A percentile compares a stretch with the other conserved stretches of the same genome.
Conservation (phyloP, 2,797 vertebrate species). For the Acomys russatus region DNA sequence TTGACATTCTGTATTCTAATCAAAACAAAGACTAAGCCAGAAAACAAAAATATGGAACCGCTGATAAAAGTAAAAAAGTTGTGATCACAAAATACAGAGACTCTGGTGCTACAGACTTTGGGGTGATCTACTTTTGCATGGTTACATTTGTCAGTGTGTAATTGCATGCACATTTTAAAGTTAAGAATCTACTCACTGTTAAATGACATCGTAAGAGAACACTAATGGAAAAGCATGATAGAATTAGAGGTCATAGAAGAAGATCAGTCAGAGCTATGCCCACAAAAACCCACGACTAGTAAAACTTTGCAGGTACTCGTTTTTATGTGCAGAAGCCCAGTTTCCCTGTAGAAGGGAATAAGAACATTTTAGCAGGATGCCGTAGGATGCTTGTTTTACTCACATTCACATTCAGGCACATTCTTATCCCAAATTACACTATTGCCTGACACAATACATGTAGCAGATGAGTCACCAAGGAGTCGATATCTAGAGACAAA, state of each 20-base stretch:
- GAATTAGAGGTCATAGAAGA: not conserved
- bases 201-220: constrained; percentile 48
- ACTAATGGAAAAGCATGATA: not conserved
- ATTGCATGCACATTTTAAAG: constrained; percentile 22
- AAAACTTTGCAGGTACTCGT: not conserved
- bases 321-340: not conserved
- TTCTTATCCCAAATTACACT: constrained; percentile 68
- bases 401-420: constrained; percentile 81
- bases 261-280: not conserved
- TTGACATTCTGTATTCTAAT: constrained; percentile 26
- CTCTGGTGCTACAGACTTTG: not conserved
- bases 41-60: not conserved
- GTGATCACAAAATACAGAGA: not conserved
- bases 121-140: not conserved
- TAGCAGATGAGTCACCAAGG: constrained; percentile 76
- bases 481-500: constrained; percentile 83
- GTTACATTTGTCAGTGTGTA: constrained; percentile 3
- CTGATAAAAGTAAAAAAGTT: constrained; percentile 17
- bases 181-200: constrained; percentile 24
- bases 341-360: constrained; percentile 33
- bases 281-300: constrained; percentile 8
- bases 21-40: constrained; percentile 10
- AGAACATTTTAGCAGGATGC: not conserved
- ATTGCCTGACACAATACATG: constrained; percentile 76
- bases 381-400: constrained; percentile 71